Base-by-base conservation (phyloP, 2,797 vertebrate genomes). In the Rhadinocentrus ornatus region DNA sequence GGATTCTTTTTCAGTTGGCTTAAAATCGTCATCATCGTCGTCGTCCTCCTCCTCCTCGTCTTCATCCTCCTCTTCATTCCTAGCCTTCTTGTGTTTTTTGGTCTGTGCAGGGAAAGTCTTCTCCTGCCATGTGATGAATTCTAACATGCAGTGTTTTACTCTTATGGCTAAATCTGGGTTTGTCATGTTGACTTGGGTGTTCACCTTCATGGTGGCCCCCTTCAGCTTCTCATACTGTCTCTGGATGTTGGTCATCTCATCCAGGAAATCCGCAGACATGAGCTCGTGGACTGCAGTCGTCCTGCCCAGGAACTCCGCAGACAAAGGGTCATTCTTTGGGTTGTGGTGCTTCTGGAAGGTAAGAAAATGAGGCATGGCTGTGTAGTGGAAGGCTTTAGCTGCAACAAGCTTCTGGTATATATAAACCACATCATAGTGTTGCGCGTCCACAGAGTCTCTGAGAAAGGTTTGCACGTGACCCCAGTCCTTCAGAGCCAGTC, bases 401-500 rank as follows among this genome's bases (percentile, higher is more conserved):
- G 72, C 55, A 0, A 72, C 29, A 2, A 93, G 91, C 75, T 84
- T 89, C 8, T 18, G 15, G 3, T 81, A 84, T 0, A 92, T 46
- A 10, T 90, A 93, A 8, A 88, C 1, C 12, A 90, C 84, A 2
- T 93, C 92, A 1, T 78, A 35, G 35, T 93, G 92, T 0, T 61
- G 35, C 0, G 58, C 53, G 0, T 53, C 37, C 16, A 54, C 5
- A 0, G 89, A 83, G 9, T 90, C 77, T 2, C 11, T 32, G 7
- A 93, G 8, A 16, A 93, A 93, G 46, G 34, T 76, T 63, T 87
- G 64, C 0, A 90, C 75, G 0, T 56, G 24, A 4, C 0, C 22
- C 88, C 85, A 88, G 81, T 91, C 89, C 80, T 60, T 82, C 55
- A 92, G 78, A 3, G 91, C 53, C 0, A 93, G 57, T 9, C 91